These are phyloP conservation scores for Eclectus roratus DNA, from an alignment of 2,113 vertebrate species.

Conservation along the genomic window DNA sequence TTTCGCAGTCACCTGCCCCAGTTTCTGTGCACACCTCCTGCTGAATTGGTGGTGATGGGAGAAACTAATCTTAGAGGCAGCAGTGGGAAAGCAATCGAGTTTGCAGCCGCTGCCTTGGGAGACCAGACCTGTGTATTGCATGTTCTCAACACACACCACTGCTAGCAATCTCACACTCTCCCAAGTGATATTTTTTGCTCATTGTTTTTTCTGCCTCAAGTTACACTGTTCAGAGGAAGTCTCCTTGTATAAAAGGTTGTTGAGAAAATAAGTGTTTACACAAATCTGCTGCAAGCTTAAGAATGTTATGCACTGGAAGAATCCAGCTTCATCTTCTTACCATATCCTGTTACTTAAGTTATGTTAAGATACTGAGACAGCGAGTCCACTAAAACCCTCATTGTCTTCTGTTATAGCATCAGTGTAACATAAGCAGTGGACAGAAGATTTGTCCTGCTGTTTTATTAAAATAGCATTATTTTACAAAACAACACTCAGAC, in stretches of 20 bases:
- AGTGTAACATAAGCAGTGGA: fast-evolving
- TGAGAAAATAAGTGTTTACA: slow-evolving; percentile 10
- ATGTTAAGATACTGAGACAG: background rate
- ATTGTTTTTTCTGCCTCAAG: background rate
- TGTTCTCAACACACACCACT: background rate
- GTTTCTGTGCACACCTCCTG: fast-evolving
- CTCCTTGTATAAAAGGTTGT: background rate
- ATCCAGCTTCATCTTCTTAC: background rate
- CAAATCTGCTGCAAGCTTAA: background rate
- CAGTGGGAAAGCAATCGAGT: background rate
- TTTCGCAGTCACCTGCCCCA: background rate
- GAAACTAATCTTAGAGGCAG: background rate
- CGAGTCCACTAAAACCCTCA: background rate
- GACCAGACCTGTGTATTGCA: background rate
- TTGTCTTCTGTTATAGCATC: background rate
- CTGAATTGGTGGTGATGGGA: background rate
- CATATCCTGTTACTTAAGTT: background rate
- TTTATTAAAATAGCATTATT: background rate
- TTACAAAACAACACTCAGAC: background rate
- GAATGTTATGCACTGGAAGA: background rate
- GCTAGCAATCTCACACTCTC: background rate
- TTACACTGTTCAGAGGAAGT: background rate
- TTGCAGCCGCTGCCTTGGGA: background rate
- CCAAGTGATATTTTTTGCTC: background rate
- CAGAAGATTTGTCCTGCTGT: background rate